These are phyloP conservation scores for Drosophila infuscata DNA, from an alignment of 2,888 invertebrate genomes.

Conservation along the genomic window DNA sequence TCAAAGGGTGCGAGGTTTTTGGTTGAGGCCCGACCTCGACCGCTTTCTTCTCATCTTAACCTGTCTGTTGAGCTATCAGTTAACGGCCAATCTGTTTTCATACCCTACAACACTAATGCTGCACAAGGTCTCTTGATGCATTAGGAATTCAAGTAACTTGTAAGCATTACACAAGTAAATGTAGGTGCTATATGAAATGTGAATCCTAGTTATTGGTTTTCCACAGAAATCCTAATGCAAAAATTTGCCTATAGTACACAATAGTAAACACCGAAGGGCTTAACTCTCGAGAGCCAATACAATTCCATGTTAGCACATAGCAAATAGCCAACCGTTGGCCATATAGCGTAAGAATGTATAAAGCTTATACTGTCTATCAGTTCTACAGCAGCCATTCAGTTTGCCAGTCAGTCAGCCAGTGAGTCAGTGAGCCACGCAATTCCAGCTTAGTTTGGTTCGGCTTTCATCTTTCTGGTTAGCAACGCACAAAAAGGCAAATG, in stretches of 20 bases:
- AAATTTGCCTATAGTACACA: background rate
- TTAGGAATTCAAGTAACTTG: background rate
- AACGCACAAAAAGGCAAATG: constrained; percentile 49
- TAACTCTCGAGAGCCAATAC: constrained; percentile 45
- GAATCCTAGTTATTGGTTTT: background rate
- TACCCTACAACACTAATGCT: constrained; percentile 16
- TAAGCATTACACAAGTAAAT: background rate
- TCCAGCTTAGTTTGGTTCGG: constrained; percentile 57
- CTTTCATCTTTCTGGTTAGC: constrained; percentile 25
- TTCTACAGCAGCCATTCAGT: constrained; percentile 8
- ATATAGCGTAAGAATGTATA: constrained; percentile 70
- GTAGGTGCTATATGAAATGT: background rate
- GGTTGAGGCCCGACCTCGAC: constrained; percentile 45
- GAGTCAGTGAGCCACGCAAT: constrained; percentile 39
- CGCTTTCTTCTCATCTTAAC: constrained; percentile 31
- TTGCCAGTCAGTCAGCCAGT: constrained; percentile 33
- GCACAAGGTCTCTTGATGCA: background rate
- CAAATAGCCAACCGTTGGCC: constrained; percentile 37
- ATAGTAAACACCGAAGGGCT: constrained; percentile 44
- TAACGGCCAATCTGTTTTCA: constrained; percentile 45
- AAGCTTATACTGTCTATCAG: constrained; percentile 55
- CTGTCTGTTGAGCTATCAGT: constrained; percentile 41
- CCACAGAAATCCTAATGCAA: background rate
- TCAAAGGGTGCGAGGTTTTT: constrained; percentile 64
- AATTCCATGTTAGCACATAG: constrained; percentile 55